A percentile compares a stretch with the other conserved stretches of the same genome.
Evolutionary conservation across 2,888 invertebrate species (phyloP).

Genomic region (Tipula vernalis): DNA sequence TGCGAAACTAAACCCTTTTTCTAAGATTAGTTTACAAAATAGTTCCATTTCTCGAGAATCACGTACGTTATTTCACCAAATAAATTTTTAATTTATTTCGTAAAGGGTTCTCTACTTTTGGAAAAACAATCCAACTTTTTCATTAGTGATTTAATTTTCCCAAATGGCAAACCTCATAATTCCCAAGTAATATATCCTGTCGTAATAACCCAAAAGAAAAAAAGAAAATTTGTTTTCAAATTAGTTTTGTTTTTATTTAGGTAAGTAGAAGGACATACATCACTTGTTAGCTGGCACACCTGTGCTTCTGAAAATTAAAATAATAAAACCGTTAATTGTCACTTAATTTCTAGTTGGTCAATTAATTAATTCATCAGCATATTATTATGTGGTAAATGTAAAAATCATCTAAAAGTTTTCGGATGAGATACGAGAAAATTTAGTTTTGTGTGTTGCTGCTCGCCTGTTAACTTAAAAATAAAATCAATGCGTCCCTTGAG

Average conservation of each 20-base stretch:
- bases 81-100: not conserved
- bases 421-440: not conserved
- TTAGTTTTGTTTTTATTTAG: not conserved
- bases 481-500: constrained; percentile 9
- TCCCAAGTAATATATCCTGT: not conserved
- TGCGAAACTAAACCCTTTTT: too few relatives aligned
- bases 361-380: not conserved
- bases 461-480: not conserved
- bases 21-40: too few relatives aligned
- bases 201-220: not conserved
- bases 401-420: not conserved
- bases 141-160: not conserved
- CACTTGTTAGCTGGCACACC: not conserved
- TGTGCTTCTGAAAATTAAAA: not conserved
- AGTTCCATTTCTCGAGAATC: not conserved
- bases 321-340: not conserved
- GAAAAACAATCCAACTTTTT: not conserved
- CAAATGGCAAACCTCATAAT: not conserved
- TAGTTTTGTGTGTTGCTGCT: not conserved
- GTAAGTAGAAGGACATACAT: not conserved
- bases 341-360: not conserved
- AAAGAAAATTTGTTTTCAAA: not conserved
- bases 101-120: not conserved
- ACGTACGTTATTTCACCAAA: not conserved
- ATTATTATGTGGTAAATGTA: not conserved